phyloP scores from a whole-genome alignment of 2,888 invertebrate species.

The Gasteruption jaculator region DNA sequence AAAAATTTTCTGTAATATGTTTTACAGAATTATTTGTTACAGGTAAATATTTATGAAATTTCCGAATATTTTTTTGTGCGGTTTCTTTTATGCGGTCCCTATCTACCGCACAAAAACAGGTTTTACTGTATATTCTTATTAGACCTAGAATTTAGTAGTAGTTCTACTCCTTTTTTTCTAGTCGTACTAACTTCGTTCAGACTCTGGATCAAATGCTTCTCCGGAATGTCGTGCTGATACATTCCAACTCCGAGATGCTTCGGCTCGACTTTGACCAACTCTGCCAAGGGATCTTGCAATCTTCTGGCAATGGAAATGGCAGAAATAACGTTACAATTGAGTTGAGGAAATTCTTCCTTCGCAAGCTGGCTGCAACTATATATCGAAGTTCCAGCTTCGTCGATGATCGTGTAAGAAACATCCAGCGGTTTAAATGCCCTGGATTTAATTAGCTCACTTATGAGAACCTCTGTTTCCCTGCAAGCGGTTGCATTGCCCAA shows the following conservation, averaged over 20 bases:
- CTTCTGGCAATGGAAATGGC: constrained; percentile 79
- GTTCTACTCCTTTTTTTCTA: no score
- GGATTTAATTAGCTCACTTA: constrained; percentile 59
- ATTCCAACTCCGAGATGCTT: constrained; percentile 92
- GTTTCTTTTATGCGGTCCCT: no score
- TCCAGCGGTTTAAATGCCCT: constrained; percentile 58
- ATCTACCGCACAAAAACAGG: no score
- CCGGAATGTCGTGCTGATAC: constrained; percentile 88
- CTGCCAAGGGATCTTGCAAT: constrained; percentile 85
- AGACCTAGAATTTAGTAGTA: no score
- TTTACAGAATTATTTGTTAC: not conserved
- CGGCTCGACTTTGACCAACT: constrained; percentile 90
- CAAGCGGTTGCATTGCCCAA: constrained; percentile 90
- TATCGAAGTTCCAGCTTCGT: constrained; percentile 88
- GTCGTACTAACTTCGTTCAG: constrained; percentile 60
- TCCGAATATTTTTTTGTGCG: no score
- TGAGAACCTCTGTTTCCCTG: constrained; percentile 77
- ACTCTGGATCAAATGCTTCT: constrained; percentile 68
- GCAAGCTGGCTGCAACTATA: constrained; percentile 87
- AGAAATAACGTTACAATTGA: constrained; percentile 77
- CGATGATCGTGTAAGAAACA: constrained; percentile 76
- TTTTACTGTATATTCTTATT: no score
- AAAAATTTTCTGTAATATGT: no score
- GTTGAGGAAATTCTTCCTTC: constrained; percentile 73
- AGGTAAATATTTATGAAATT: no score